phyloP scores from a whole-genome alignment of 2,113 vertebrate genomes.

The Chelonoidis abingdonii region DNA sequence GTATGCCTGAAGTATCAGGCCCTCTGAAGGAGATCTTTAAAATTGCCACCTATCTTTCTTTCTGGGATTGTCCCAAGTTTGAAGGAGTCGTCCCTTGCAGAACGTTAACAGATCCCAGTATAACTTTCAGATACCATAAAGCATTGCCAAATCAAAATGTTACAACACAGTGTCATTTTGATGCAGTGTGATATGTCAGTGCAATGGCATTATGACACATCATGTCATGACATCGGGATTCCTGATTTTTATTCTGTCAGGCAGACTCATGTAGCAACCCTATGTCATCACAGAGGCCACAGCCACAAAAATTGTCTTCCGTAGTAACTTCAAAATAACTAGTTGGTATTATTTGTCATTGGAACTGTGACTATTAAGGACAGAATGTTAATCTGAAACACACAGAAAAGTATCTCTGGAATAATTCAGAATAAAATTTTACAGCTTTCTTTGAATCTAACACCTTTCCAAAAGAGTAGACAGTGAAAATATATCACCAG shows the following conservation, averaged over 20 bases:
- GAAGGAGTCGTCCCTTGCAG: not conserved
- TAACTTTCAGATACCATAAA: not conserved
- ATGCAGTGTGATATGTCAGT: accelerated
- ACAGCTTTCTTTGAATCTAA: not conserved
- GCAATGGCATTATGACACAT: not conserved
- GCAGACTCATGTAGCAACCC: not conserved
- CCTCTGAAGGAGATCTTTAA: not conserved
- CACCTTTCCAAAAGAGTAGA: not conserved
- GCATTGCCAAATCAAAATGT: accelerated
- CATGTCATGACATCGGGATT: not conserved
- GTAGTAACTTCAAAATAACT: not conserved
- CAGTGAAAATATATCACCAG: not conserved
- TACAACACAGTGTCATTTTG: not conserved
- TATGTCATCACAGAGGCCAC: not conserved
- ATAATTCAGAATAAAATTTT: not conserved
- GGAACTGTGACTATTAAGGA: not conserved
- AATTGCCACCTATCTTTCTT: not conserved
- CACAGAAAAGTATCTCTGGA: not conserved
- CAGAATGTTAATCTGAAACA: not conserved
- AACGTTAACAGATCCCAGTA: not conserved
- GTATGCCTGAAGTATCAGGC: not conserved
- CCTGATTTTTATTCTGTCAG: not conserved
- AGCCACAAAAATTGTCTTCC: not conserved
- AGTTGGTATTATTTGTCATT: not conserved
- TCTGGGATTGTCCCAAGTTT: not conserved